phyloP scores from a whole-genome alignment of 2,888 invertebrate species.

The Pseudococcus jackbeardsleyi region DNA sequence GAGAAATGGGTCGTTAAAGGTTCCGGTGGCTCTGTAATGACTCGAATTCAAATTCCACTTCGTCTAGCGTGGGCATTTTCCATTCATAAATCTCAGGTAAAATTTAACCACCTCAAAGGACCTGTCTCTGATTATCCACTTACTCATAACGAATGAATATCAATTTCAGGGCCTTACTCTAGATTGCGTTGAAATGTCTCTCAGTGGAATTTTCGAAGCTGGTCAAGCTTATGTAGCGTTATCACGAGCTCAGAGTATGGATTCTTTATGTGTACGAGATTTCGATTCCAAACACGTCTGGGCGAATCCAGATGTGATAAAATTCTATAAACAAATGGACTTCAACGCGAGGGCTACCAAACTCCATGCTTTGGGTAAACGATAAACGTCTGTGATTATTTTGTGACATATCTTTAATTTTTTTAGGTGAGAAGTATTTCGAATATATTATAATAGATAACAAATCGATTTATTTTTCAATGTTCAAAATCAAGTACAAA shows the following conservation, averaged over 20 bases:
- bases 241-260: slow-evolving; percentile 89
- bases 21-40: slow-evolving; percentile 72
- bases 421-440: background rate
- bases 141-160: background rate
- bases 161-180: slow-evolving; percentile 88
- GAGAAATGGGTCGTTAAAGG: slow-evolving; percentile 88
- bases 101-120: background rate
- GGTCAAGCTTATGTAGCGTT: slow-evolving; percentile 97
- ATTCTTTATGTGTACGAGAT: slow-evolving; percentile 87
- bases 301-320: slow-evolving; percentile 86
- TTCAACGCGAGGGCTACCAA: slow-evolving; percentile 78
- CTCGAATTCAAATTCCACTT: slow-evolving; percentile 83
- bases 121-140: background rate
- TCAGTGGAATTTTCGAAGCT: slow-evolving; percentile 92
- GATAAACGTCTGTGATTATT: slow-evolving; percentile 22
- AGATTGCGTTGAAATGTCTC: slow-evolving; percentile 95
- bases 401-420: background rate
- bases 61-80: slow-evolving; percentile 98
- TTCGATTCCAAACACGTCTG: slow-evolving; percentile 89
- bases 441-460: background rate
- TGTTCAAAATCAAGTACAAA: background rate
- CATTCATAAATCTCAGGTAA: slow-evolving; percentile 89
- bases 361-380: slow-evolving; percentile 63
- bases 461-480: slow-evolving; percentile 13
- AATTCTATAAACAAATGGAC: slow-evolving; percentile 83